Conservation (phyloP, 2,888 invertebrate genomes). For the Rhodophaea formosa region DNA sequence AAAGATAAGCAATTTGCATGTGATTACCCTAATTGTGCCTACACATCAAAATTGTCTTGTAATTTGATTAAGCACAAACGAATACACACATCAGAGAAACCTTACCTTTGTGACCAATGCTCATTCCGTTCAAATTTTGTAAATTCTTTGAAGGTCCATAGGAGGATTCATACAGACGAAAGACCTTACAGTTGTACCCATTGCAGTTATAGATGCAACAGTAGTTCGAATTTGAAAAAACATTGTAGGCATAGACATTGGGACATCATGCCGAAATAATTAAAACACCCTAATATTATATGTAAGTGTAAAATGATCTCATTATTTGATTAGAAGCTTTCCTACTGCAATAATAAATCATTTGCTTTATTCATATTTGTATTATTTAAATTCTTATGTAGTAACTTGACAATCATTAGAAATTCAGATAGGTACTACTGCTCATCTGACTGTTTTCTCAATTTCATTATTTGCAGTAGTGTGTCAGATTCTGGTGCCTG, state of each 20-base stretch:
- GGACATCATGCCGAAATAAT: conserved; percentile 26
- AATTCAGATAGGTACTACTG: no score
- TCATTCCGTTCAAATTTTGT: conserved; percentile 71
- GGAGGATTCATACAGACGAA: conserved; percentile 64
- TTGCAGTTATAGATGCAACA: conserved; percentile 70
- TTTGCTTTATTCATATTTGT: no score
- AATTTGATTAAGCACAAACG: conserved; percentile 73
- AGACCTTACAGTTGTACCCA: conserved; percentile 62
- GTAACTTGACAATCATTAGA: no score
- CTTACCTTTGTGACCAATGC: conserved; percentile 71
- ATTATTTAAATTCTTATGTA: no score
- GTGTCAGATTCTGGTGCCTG: no score
- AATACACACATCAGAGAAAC: conserved; percentile 67
- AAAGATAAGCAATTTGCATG: conserved; percentile 71
- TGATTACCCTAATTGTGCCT: conserved; percentile 74
- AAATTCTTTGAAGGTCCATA: conserved; percentile 70
- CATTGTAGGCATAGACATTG: conserved; percentile 58
- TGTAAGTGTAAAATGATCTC: no score
- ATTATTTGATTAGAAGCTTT: no score
- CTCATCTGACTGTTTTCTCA: no score
- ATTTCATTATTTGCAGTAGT: no score
- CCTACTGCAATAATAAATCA: no score
- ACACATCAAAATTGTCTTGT: conserved; percentile 73
- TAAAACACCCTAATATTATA: conserved; percentile 25
- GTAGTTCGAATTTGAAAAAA: conserved; percentile 75